phyloP scores from a whole-genome alignment of 1,140 invertebrate species.

The Eufriesea mexicana region DNA sequence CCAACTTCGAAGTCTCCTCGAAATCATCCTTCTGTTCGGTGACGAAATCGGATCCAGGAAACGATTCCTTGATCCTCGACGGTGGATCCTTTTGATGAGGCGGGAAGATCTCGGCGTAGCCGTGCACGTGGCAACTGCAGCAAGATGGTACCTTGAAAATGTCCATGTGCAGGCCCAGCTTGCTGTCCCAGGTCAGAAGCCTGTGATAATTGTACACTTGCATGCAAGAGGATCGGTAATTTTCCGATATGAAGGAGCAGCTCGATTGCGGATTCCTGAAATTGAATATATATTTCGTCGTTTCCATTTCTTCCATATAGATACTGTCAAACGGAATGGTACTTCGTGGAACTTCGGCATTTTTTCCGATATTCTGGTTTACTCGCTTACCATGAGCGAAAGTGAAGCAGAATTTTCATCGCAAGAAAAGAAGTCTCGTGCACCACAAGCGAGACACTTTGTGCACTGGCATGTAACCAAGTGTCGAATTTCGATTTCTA shows the following conservation, averaged over 20 bases:
- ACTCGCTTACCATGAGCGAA: neutral
- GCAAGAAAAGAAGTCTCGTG: no score
- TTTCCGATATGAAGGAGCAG: conserved; percentile 91
- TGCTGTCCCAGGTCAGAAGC: conserved; percentile 92
- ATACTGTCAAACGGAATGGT: no score
- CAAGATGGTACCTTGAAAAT: conserved; percentile 94
- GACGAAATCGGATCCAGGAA: conserved; percentile 78
- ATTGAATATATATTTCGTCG: neutral
- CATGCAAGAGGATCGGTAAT: conserved; percentile 90
- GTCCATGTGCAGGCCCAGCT: conserved; percentile 91
- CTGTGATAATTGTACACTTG: conserved; percentile 94
- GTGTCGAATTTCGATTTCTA: neutral
- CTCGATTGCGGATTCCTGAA: conserved; percentile 87
- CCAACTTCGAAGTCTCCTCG: conserved; percentile 50
- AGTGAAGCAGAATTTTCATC: neutral
- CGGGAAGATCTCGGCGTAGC: conserved; percentile 87
- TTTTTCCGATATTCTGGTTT: neutral
- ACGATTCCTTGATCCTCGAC: conserved; percentile 70
- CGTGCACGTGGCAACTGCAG: conserved; percentile 92
- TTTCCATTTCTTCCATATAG: neutral
- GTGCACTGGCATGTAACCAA: neutral
- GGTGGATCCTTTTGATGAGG: conserved; percentile 81
- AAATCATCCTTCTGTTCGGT: conserved; percentile 70
- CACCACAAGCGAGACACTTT: neutral
- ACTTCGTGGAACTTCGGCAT: no score